Evolutionary conservation across 1,140 invertebrate genomes (phyloP).

Genomic region (Zaprionus ornatus): DNA sequence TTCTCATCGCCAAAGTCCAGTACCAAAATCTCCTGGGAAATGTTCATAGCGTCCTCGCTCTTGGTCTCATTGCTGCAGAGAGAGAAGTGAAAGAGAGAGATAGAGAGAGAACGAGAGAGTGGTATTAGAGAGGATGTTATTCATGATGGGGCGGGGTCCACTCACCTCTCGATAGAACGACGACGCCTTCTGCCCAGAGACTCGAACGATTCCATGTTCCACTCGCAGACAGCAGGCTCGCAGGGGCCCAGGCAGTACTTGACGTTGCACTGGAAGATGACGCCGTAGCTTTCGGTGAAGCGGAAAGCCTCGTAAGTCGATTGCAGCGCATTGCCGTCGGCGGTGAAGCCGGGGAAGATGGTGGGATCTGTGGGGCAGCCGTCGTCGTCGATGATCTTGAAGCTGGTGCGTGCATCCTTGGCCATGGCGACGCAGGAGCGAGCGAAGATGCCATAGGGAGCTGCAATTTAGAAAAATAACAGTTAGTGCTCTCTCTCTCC

Average conservation of each 20-base stretch:
- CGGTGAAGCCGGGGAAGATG: slow-evolving; percentile 95
- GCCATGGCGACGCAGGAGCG: slow-evolving; percentile 98
- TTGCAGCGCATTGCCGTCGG: slow-evolving; percentile 94
- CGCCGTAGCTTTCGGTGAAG: slow-evolving; percentile 97
- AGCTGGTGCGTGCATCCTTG: slow-evolving; percentile 97
- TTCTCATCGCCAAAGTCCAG: slow-evolving; percentile 96
- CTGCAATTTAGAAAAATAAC: slow-evolving; percentile 84
- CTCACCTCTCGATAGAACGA: slow-evolving; percentile 87
- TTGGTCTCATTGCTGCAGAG: slow-evolving; percentile 85
- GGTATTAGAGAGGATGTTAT: background rate
- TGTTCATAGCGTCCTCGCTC: slow-evolving; percentile 94
- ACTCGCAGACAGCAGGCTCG: slow-evolving; percentile 95
- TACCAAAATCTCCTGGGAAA: slow-evolving; percentile 96
- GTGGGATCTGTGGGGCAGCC: slow-evolving; percentile 96
- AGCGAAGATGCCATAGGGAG: slow-evolving; percentile 97
- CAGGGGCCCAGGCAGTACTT: slow-evolving; percentile 98
- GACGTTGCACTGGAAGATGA: slow-evolving; percentile 98
- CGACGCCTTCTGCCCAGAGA: slow-evolving; percentile 95
- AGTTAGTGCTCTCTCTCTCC: background rate
- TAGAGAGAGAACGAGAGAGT: background rate
- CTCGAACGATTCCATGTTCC: slow-evolving; percentile 93
- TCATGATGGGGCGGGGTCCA: background rate
- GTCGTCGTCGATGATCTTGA: slow-evolving; percentile 97
- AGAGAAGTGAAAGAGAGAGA: background rate
- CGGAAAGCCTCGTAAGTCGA: slow-evolving; percentile 97